phyloP scores from a whole-genome alignment of 2,113 vertebrate species.

The Pachypanchax playfairii region DNA sequence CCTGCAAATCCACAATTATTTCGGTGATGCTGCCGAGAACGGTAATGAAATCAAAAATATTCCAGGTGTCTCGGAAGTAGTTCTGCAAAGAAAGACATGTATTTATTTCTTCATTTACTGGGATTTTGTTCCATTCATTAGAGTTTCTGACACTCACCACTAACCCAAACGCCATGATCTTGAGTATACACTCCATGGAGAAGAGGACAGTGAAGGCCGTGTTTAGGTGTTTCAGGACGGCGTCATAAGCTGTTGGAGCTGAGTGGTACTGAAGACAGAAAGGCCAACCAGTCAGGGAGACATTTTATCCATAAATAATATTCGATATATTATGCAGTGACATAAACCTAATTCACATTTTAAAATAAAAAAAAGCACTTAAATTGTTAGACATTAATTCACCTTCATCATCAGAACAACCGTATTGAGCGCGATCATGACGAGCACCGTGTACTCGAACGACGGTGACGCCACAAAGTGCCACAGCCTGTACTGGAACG shows the following conservation, averaged over 20 bases:
- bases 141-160: constrained; percentile 78
- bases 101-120: neutral
- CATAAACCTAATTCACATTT: no score
- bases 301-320: neutral
- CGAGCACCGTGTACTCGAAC: constrained; percentile 97
- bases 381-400: constrained; percentile 4
- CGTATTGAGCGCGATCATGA: constrained; percentile 98
- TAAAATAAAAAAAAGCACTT: no score
- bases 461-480: constrained; percentile 97
- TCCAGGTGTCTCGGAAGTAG: constrained; percentile 99
- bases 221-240: constrained; percentile 94
- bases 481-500: constrained; percentile 96
- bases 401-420: constrained; percentile 99
- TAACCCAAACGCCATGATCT: constrained; percentile 95
- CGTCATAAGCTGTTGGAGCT: constrained; percentile 91
- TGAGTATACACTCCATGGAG: constrained; percentile 95
- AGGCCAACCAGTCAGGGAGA: neutral
- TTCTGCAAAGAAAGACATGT: constrained; percentile 80
- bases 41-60: constrained; percentile 99
- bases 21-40: constrained; percentile 97
- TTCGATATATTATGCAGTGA: no score
- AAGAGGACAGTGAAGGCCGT: constrained; percentile 97
- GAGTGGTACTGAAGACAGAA: constrained; percentile 89
- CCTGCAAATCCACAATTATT: constrained; percentile 90
- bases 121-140: neutral